These are phyloP conservation scores for Lepidocyrtoides sp. DNA, from an alignment of 2,888 invertebrate species.

Conservation along the genomic window DNA sequence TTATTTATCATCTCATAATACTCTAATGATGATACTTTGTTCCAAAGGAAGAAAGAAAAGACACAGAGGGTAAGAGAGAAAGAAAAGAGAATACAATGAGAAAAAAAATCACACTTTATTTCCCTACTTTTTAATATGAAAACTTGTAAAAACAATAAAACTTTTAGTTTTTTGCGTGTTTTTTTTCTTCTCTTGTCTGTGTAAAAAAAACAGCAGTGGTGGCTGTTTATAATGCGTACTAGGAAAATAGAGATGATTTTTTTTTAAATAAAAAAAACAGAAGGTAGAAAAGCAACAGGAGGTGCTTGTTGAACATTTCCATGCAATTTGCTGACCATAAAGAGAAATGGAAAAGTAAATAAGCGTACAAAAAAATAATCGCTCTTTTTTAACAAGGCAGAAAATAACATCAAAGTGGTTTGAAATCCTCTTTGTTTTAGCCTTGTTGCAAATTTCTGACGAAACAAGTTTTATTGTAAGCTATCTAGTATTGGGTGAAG, in stretches of 20 bases:
- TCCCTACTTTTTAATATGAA: conserved; percentile 1
- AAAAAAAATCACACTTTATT: neutral
- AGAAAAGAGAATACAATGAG: neutral
- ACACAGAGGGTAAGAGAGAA: neutral
- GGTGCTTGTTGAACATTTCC: neutral
- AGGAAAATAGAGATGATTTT: neutral
- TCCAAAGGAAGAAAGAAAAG: neutral
- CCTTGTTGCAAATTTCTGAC: too few species aligned
- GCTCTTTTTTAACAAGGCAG: too few species aligned
- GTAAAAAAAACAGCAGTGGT: neutral
- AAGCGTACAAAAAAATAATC: too few species aligned
- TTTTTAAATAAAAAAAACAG: neutral
- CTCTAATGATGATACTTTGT: neutral
- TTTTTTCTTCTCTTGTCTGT: neutral
- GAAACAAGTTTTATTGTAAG: neutral
- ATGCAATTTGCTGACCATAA: too few species aligned
- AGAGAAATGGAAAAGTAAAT: too few species aligned
- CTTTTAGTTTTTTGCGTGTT: neutral
- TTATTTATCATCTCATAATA: neutral
- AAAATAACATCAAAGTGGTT: too few species aligned
- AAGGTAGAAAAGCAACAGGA: conserved; percentile 14
- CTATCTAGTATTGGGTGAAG: too few species aligned
- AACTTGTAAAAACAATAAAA: neutral
- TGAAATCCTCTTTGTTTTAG: too few species aligned
- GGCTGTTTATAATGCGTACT: neutral